A percentile compares a stretch with the other conserved stretches of the same genome.
Evolutionary conservation across 2,888 invertebrate species (phyloP).

Genomic region (Resseliella maxima): DNA sequence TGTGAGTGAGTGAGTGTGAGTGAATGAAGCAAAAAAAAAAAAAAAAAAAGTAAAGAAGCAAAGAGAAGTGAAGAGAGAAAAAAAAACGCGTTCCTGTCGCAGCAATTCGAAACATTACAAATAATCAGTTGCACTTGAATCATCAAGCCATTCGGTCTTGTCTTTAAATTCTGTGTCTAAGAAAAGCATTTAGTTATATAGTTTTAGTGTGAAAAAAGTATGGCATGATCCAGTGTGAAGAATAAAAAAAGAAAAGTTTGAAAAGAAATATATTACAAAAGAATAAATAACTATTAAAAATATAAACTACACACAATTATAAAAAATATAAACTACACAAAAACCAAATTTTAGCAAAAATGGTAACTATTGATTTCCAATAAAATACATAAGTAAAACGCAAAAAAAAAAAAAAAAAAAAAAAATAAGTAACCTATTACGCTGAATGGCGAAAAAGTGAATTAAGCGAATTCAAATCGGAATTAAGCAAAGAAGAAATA

Average conservation of each 20-base stretch:
- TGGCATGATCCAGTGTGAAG: too few species aligned
- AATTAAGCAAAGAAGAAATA: not conserved
- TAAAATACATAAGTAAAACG: constrained; percentile 22
- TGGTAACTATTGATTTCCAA: constrained; percentile 58
- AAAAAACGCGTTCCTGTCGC: constrained; percentile 54
- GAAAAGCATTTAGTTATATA: not conserved
- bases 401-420: constrained; percentile 4
- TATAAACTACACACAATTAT: too few species aligned
- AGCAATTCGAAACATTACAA: constrained; percentile 53
- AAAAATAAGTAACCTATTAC: not conserved
- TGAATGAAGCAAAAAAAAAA: not conserved
- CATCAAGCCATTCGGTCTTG: constrained; percentile 64
- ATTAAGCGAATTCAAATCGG: not conserved
- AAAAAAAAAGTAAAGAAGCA: not conserved
- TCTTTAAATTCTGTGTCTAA: constrained; percentile 53
- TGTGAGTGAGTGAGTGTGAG: not conserved
- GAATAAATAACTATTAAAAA: not conserved
- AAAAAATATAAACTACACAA: not conserved
- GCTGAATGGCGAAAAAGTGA: not conserved
- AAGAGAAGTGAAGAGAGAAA: not conserved
- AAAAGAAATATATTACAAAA: not conserved
- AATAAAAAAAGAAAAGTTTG: not conserved
- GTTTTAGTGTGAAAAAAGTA: too few species aligned
- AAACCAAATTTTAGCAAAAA: constrained; percentile 57
- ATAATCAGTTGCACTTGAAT: constrained; percentile 64